These are phyloP conservation scores for Protobothrops mucrosquamatus DNA, from an alignment of 2,113 vertebrate genomes.

Conservation along the genomic window DNA sequence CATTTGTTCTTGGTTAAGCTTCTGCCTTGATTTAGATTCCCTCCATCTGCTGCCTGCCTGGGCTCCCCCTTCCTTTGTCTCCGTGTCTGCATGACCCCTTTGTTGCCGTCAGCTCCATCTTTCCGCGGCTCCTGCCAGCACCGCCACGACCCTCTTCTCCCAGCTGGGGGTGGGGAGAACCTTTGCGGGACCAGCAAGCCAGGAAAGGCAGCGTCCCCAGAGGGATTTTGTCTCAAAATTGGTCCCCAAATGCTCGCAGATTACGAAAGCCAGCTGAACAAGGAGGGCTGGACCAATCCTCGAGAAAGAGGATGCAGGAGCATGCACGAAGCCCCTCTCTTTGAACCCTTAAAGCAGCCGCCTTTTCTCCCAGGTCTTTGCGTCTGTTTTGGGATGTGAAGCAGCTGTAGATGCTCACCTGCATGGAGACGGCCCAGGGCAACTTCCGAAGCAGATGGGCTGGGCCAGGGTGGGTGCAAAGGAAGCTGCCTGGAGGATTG, in stretches of 20 bases:
- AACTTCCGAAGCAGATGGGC: not conserved
- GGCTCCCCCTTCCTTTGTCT: conserved; percentile 35
- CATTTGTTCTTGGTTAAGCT: conserved; percentile 34
- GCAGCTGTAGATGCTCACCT: not conserved
- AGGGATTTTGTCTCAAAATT: not conserved
- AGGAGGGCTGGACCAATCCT: not conserved
- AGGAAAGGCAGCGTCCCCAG: not conserved
- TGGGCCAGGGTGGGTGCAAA: not conserved
- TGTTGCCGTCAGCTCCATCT: not conserved
- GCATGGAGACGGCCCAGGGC: not conserved
- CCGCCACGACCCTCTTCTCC: not conserved
- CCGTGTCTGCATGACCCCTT: conserved; percentile 41
- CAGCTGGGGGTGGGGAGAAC: not conserved
- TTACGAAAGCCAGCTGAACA: not conserved
- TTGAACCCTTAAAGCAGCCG: not conserved
- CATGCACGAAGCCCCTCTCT: not conserved
- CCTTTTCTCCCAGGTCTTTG: not conserved
- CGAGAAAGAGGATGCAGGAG: not conserved
- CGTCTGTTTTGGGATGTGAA: not conserved
- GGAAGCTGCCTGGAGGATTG: not conserved
- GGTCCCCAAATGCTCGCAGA: not conserved
- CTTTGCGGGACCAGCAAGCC: not conserved
- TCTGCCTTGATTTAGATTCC: conserved; percentile 12
- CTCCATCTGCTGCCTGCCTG: conserved; percentile 53
- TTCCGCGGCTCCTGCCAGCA: not conserved